phyloP scores from a whole-genome alignment of 2,113 vertebrate species.

The Agapornis roseicollis region DNA sequence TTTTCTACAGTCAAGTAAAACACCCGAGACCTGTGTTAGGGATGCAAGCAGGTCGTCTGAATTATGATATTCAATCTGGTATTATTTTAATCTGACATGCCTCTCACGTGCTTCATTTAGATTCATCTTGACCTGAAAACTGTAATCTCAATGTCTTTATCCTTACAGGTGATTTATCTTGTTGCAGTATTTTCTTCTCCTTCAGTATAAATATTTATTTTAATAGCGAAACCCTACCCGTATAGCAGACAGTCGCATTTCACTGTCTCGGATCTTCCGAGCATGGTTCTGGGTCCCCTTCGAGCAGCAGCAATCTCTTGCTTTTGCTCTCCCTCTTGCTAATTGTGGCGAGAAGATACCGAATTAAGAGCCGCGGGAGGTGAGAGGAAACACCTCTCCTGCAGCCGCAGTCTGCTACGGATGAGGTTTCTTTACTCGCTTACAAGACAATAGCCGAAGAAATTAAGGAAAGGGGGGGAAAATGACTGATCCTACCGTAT shows the following conservation, averaged over 20 bases:
- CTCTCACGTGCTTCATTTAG: constrained; percentile 64
- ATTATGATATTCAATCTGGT: constrained; percentile 65
- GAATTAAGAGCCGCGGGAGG: not conserved
- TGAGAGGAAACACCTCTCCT: not conserved
- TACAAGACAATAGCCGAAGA: constrained; percentile 11
- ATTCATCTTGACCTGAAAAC: constrained; percentile 74
- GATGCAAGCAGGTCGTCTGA: constrained; percentile 66
- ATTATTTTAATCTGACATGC: constrained; percentile 72
- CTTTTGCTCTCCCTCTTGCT: not conserved
- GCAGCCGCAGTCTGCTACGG: not conserved
- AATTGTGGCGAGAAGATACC: not conserved
- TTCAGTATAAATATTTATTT: not conserved
- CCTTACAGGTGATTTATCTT: constrained; percentile 23
- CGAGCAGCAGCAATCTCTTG: not conserved
- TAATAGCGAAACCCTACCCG: not conserved
- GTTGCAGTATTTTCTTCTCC: not conserved
- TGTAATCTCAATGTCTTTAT: constrained; percentile 12
- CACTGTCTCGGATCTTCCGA: not conserved
- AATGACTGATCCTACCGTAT: constrained; percentile 58
- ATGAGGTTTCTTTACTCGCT: not conserved
- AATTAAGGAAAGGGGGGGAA: constrained; percentile 13
- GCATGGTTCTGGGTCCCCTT: not conserved
- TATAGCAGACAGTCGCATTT: not conserved
- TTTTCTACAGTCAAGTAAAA: constrained; percentile 60
- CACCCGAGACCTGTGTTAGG: constrained; percentile 55